phyloP scores from a whole-genome alignment of 2,797 vertebrate genomes.

The Anolis apletophallus region DNA sequence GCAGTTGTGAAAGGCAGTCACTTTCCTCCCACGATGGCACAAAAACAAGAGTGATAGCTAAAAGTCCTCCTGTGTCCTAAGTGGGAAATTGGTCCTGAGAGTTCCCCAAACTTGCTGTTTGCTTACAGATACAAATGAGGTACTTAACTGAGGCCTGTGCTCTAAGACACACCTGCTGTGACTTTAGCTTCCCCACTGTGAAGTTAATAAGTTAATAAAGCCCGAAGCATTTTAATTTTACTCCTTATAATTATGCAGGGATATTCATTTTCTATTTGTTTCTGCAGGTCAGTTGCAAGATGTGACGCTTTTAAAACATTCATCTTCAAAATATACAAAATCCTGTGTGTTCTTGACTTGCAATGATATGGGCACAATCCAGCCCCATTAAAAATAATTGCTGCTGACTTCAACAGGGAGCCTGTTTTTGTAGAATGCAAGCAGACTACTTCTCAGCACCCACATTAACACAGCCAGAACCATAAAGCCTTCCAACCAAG shows the following conservation, averaged over 20 bases:
- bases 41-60: not conserved
- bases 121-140: slow-evolving; percentile 1
- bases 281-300: slow-evolving; percentile 9
- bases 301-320: not conserved
- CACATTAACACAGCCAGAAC: not conserved
- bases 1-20: not conserved
- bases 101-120: not conserved
- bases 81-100: not conserved
- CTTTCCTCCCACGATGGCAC: too few relatives aligned
- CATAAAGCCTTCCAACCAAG: not conserved
- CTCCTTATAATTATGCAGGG: slow-evolving; percentile 28
- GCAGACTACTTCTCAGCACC: not conserved
- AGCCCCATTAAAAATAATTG: slow-evolving; percentile 9
- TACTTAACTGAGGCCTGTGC: not conserved
- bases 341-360: not conserved
- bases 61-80: not conserved
- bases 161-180: slow-evolving; percentile 1
- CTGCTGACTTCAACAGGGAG: not conserved
- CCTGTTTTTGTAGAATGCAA: not conserved
- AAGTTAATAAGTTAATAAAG: slow-evolving; percentile 22
- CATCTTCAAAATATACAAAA: not conserved
- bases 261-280: slow-evolving; percentile 18
- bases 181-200: slow-evolving; percentile 4
- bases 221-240: slow-evolving; percentile 46
- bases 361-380: not conserved